phyloP scores from a whole-genome alignment of 2,797 vertebrate species.

The Pygocentrus nattereri region DNA sequence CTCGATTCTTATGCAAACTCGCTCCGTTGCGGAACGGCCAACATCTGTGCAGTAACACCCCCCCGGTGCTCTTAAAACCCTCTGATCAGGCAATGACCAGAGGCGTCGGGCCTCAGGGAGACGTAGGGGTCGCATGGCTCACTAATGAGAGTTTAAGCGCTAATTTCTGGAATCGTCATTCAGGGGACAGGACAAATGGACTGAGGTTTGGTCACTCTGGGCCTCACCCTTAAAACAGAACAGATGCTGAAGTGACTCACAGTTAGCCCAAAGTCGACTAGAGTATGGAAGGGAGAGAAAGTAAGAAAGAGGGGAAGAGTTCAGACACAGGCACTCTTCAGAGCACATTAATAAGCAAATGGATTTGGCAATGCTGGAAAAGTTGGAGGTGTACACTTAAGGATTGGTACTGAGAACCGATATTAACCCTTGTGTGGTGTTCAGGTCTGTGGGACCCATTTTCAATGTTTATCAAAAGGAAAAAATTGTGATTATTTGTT shows the following conservation, averaged over 20 bases:
- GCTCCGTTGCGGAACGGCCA: background rate
- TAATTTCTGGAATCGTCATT: constrained; percentile 23
- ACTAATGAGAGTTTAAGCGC: background rate
- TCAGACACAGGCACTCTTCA: background rate
- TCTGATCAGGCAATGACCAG: background rate
- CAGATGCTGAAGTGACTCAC: background rate
- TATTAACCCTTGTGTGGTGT: too few relatives aligned
- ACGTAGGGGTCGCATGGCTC: background rate
- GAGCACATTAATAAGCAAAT: background rate
- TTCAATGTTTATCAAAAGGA: too few relatives aligned
- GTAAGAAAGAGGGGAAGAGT: background rate
- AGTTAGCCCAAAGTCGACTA: background rate
- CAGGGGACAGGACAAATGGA: constrained; percentile 17
- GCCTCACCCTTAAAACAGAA: background rate
- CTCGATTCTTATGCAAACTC: background rate
- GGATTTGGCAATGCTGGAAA: background rate
- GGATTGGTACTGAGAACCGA: too few relatives aligned
- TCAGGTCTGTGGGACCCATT: too few relatives aligned
- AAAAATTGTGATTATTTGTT: too few relatives aligned
- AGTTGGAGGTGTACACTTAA: too few relatives aligned
- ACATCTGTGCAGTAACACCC: background rate
- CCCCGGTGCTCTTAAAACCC: background rate
- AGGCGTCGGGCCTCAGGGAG: background rate
- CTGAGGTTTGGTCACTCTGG: constrained; percentile 12
- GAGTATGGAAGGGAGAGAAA: constrained; percentile 24